Conservation (phyloP, 2,797 vertebrate genomes). For the Enteromius radiatus region DNA sequence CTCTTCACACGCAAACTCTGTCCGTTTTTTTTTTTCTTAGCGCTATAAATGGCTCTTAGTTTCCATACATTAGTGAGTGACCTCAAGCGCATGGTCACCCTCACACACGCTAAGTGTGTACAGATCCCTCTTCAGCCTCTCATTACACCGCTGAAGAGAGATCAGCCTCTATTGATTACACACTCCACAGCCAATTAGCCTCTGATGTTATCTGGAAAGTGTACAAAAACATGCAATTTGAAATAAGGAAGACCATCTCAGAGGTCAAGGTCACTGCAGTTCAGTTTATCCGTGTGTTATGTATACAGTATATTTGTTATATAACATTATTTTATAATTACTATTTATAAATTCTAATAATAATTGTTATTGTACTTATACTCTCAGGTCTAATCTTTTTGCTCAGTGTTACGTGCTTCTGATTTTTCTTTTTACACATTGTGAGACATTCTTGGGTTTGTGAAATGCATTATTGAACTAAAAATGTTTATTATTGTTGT, state of each 20-base stretch:
- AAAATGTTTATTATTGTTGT: not conserved
- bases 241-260: not conserved
- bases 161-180: constrained; percentile 31
- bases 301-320: not conserved
- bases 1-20: not conserved
- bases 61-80: constrained; percentile 19
- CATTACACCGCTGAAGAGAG: constrained; percentile 35
- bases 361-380: no score
- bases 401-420: no score
- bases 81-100: constrained; percentile 5
- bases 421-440: not conserved
- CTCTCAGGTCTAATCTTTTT: no score
- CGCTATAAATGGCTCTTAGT: constrained; percentile 29
- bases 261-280: not conserved
- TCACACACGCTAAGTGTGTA: constrained; percentile 35
- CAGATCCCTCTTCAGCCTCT: constrained; percentile 34
- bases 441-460: not conserved
- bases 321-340: no score
- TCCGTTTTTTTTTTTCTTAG: not conserved
- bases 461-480: not conserved
- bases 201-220: constrained; percentile 16
- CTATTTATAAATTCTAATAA: no score
- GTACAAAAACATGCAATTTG: constrained; percentile 28
- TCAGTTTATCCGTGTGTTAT: not conserved
- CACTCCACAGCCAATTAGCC: constrained; percentile 21